Percentiles rank a stretch among this genome's conserved stretches.
These are phyloP conservation scores for Dendrolimus kikuchii DNA, from an alignment of 1,140 invertebrate genomes.

Conservation along the genomic window DNA sequence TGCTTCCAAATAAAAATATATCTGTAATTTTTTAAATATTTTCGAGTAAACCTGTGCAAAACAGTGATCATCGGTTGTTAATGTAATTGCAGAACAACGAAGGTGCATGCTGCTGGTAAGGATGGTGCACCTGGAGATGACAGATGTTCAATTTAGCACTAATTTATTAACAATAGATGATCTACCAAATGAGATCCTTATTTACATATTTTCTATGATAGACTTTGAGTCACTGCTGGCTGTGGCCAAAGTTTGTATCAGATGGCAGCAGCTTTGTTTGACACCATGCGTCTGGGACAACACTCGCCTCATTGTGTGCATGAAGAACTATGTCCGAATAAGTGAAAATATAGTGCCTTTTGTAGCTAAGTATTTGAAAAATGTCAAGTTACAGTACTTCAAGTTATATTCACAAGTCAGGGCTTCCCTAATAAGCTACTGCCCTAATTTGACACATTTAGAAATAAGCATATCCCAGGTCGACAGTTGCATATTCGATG, in stretches of 20 bases:
- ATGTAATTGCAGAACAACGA: conserved; percentile 43
- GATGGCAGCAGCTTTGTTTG: conserved; percentile 66
- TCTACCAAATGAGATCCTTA: conserved; percentile 70
- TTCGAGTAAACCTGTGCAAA: background rate
- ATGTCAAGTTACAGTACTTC: conserved; percentile 71
- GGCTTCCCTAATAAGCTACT: conserved; percentile 63
- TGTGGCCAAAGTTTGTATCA: conserved; percentile 63
- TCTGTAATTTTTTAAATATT: conserved; percentile 1
- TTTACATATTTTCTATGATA: conserved; percentile 70
- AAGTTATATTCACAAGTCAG: conserved; percentile 70
- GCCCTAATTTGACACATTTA: conserved; percentile 68
- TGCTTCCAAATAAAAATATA: background rate
- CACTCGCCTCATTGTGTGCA: conserved; percentile 64
- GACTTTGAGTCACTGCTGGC: conserved; percentile 66
- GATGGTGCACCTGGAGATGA: conserved; percentile 66
- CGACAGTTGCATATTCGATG: conserved; percentile 69
- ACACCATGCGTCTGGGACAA: conserved; percentile 69
- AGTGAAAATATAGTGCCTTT: conserved; percentile 68
- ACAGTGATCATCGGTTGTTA: conserved; percentile 3
- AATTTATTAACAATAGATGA: conserved; percentile 62
- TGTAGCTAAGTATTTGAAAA: conserved; percentile 66
- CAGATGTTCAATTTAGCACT: conserved; percentile 36
- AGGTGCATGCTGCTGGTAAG: conserved; percentile 26
- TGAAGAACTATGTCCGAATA: conserved; percentile 69
- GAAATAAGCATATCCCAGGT: conserved; percentile 72